phyloP scores from a whole-genome alignment of 2,113 vertebrate genomes.

The Pituophis catenifer region DNA sequence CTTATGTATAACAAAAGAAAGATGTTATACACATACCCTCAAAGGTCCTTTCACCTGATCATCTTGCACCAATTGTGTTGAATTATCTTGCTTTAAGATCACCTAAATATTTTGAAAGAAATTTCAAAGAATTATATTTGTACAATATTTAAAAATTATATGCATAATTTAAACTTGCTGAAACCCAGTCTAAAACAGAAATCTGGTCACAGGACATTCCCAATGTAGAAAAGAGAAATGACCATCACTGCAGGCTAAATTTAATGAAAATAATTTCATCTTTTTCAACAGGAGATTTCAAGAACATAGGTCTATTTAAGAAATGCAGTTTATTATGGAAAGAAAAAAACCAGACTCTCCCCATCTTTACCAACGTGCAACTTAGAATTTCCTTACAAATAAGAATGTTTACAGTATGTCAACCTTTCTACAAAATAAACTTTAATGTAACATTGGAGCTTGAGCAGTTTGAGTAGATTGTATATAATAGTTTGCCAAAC shows the following conservation, averaged over 20 bases:
- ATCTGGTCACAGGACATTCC: neutral
- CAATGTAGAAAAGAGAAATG: neutral
- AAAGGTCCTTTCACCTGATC: conserved; percentile 97
- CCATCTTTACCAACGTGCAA: neutral
- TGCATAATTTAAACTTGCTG: neutral
- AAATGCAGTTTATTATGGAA: neutral
- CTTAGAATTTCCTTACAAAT: neutral
- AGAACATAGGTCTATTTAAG: neutral
- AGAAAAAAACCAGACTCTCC: too few species aligned
- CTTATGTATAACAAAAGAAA: neutral
- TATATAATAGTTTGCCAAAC: neutral
- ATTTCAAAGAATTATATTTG: neutral
- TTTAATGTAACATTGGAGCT: neutral
- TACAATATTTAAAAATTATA: neutral
- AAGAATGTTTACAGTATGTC: neutral
- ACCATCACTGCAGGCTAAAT: neutral
- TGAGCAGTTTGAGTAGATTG: neutral
- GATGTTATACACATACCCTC: conserved; percentile 77
- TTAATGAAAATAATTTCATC: neutral
- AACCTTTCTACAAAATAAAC: neutral
- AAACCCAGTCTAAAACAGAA: neutral
- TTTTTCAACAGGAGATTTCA: neutral
- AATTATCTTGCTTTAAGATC: conserved; percentile 89
- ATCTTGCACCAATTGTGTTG: conserved; percentile 94
- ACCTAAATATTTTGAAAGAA: conserved; percentile 76